Conservation (phyloP, 2,888 invertebrate species). For the Cheiracanthium punctorium region DNA sequence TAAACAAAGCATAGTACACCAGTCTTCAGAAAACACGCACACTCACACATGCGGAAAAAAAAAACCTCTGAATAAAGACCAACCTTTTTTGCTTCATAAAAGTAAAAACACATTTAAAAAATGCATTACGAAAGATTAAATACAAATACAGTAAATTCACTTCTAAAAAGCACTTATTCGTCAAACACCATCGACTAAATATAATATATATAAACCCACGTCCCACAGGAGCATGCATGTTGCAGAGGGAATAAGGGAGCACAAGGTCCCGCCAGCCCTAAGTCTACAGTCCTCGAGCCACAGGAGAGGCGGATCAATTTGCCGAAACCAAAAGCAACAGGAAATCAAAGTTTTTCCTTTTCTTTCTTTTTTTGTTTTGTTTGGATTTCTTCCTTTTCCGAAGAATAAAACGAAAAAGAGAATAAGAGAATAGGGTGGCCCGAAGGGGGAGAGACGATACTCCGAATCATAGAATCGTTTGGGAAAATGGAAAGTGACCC, state of each 20-base stretch:
- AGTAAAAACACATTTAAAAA: neutral
- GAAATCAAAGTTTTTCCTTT: constrained; percentile 53
- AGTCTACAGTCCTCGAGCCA: constrained; percentile 20
- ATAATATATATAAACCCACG: neutral
- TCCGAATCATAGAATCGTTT: constrained; percentile 1
- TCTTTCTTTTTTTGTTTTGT: neutral
- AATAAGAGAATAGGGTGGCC: neutral
- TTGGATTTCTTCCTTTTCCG: neutral
- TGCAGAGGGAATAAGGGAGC: neutral
- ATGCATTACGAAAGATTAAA: constrained; percentile 11
- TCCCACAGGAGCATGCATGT: neutral
- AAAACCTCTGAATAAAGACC: too few relatives aligned
- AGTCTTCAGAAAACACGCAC: too few relatives aligned
- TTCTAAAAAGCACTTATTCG: constrained; percentile 3
- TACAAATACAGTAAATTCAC: constrained; percentile 1
- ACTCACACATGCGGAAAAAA: too few relatives aligned
- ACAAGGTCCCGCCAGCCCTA: neutral
- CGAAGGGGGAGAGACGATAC: neutral
- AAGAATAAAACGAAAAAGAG: neutral
- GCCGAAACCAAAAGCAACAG: constrained; percentile 49
- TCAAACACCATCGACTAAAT: neutral
- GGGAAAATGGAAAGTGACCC: constrained; percentile 54
- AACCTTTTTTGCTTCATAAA: too few relatives aligned
- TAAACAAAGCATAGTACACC: too few relatives aligned
- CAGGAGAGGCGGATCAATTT: constrained; percentile 64